These are phyloP conservation scores for Myotis planiceps DNA, from an alignment of 2,797 vertebrate genomes.

Conservation along the genomic window DNA sequence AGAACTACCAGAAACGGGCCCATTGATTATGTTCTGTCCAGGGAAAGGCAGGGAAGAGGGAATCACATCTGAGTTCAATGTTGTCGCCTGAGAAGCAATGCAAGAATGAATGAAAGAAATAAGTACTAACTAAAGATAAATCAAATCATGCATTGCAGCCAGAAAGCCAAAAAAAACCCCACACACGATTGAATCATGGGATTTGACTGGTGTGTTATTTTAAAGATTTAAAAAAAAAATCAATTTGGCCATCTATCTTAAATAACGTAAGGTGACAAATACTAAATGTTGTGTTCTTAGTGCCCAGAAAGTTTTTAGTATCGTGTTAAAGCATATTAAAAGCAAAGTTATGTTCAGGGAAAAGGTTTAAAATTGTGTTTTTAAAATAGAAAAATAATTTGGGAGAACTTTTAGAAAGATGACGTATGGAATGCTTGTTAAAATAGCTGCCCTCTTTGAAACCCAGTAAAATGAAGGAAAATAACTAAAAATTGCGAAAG, in stretches of 20 bases:
- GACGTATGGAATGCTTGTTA: not conserved
- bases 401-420: not conserved
- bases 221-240: not conserved
- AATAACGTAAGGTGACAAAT: not conserved
- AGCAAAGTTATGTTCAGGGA: not conserved
- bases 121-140: not conserved
- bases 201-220: not conserved
- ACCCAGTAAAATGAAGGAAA: not conserved
- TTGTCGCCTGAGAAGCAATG: not conserved
- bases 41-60: not conserved
- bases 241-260: not conserved
- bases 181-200: not conserved
- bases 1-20: not conserved
- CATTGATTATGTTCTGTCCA: not conserved
- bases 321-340: not conserved
- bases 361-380: not conserved
- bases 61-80: not conserved
- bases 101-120: not conserved
- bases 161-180: not conserved
- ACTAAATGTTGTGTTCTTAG: not conserved
- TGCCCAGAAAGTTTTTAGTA: not conserved
- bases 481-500: not conserved
- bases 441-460: not conserved
- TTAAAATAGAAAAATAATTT: conserved; percentile 32
- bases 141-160: not conserved